phyloP scores from a whole-genome alignment of 2,797 vertebrate genomes.

The Sparidentex hasta region DNA sequence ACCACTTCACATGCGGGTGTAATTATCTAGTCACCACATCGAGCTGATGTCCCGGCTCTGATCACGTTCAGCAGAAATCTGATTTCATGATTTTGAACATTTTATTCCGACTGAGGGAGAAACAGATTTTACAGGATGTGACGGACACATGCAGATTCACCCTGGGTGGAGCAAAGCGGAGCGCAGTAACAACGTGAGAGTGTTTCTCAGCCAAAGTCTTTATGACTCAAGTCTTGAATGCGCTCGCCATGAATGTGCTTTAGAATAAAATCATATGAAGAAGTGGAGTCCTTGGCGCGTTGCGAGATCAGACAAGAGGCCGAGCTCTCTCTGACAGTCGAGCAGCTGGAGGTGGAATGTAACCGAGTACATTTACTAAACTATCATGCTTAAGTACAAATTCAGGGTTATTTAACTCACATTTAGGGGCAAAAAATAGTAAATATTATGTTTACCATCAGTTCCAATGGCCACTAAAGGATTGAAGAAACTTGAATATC shows the following conservation, averaged over 20 bases:
- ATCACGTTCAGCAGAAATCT: neutral
- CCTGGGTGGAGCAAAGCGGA: neutral
- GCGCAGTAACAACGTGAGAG: neutral
- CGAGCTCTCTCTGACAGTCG: no score
- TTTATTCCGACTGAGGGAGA: neutral
- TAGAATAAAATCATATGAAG: neutral
- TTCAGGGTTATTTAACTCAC: no score
- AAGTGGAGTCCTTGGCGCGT: neutral
- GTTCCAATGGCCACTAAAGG: no score
- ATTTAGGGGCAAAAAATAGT: no score
- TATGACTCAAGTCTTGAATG: neutral
- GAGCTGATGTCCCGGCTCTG: neutral
- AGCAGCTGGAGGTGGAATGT: no score
- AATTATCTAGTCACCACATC: slow-evolving; percentile 1
- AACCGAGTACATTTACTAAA: no score
- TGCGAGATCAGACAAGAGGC: neutral
- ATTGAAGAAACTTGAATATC: no score
- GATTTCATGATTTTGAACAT: neutral
- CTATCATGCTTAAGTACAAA: no score
- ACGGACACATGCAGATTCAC: neutral
- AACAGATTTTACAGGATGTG: neutral
- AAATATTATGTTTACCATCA: no score
- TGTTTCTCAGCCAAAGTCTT: neutral
- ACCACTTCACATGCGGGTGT: neutral
- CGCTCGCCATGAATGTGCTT: neutral